Evolutionary conservation across 2,797 vertebrate genomes (phyloP), one percentile per base, ranked within the genome.

Genomic region (Pempheris klunzingeri): DNA sequence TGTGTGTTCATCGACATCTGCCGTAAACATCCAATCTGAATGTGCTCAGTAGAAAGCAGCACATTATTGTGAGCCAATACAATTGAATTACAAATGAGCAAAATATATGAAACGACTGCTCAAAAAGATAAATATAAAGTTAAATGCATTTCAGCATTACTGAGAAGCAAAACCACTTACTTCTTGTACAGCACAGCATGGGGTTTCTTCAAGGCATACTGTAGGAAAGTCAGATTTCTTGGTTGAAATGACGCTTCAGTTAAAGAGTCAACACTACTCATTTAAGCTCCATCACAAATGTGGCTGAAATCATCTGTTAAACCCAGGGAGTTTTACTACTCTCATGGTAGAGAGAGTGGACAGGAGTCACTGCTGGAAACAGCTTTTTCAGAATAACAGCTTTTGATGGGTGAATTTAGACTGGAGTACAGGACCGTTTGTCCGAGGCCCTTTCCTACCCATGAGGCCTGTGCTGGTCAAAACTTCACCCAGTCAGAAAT

Each of bases 161-260:
- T 38, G 7, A 59, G 10, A 59, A 5, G 12, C 1, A 38, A 62
- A n/a, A 30, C 22, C 26, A 96, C 97, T 96, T 95, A 99, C 98
- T 95, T 99, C 87, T 97, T 98, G 93, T 97, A 99, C 4, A 98
- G 83, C 18, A 99, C 93, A 22, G 96, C 96, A 77, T 94, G 96
- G 0, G 98, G 97, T 70, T 99, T 99, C 93, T 98, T 99, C 89
- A 99, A 80, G 20, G 97, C 95, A 89, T 97, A 97, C 98, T 99
- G 93, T 69, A 93, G 93, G 2, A 20, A 62, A 15, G 38, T 26
- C 3, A 47, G 17, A 58, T 34, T 26, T 7, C 3, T 18, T 15
- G 34, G 47, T 24, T 52, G 1, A 47, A 58, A 24, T 41, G 38
- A 71, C 20, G 50, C 12, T 28, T 34, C 5, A 36, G 4, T 20